Evolutionary conservation across 2,113 vertebrate genomes (phyloP), one percentile per base, ranked within the genome.

Genomic region (Prietella phreatophila): DNA sequence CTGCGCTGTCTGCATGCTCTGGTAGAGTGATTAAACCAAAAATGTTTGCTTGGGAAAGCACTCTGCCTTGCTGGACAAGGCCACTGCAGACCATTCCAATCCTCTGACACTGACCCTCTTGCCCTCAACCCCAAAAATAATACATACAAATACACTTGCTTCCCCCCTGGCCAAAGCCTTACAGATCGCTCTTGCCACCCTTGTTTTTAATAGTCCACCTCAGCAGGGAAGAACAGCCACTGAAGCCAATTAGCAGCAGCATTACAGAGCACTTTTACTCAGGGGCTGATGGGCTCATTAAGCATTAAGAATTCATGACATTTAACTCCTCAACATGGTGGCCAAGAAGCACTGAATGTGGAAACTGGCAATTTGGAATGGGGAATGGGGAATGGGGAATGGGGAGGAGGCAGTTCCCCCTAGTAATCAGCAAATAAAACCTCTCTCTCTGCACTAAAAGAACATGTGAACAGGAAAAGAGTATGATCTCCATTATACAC

Each of bases 241-340:
- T 94, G 93, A 91, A 92, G 94, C 95, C 96, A 96, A 96, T 97
- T 97, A 96, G 93, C 92, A 93, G 95, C 96, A 96, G 95, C 95
- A 94, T 95, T 96, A 94, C 92, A 94, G 94, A 93, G 94, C 91
- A 91, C 86, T 93, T 91, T 89, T 93, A 91, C 93, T 93, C 87
- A 88, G 91, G 87, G 94, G 93, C 92, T 93, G 94, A 96, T 87
- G 93, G 96, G 93, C 93, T 96, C 95, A 94, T 96, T 96, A 96
- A 94, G 92, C 95, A 96, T 96, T 95, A 93, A 94, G 93, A 94
- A 93, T 96, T 94, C 91, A 94, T 97, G 96, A 96, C 94, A 96
- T 95, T 92, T 94, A 92, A 91, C 89, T 94, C 92, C 89, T 92
- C 91, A 89, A 90, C 92, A 91, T 89, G 92, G 95, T 92, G 92